A percentile compares a stretch with the other conserved stretches of the same genome.
Evolutionary conservation across 2,113 vertebrate genomes (phyloP).

Genomic region (Chaenogobius annularis): DNA sequence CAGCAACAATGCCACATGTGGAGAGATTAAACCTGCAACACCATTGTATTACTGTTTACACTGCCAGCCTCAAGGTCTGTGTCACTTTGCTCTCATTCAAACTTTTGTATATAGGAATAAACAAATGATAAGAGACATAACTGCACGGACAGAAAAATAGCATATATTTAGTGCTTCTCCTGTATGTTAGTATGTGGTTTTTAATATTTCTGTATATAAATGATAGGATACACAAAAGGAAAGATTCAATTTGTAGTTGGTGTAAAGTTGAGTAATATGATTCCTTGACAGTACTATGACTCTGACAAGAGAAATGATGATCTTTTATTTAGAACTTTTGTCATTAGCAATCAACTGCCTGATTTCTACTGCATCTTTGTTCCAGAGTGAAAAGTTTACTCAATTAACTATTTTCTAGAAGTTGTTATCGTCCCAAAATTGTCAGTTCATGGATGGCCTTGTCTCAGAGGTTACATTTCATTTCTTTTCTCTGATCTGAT

Average conservation of each 20-base stretch:
- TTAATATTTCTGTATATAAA: not conserved
- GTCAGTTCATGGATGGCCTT: not conserved
- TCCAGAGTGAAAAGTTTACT: constrained; percentile 5
- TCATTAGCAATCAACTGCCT: not conserved
- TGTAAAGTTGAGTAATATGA: not conserved
- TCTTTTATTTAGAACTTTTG: not conserved
- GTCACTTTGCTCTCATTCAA: constrained; percentile 7
- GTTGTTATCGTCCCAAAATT: not conserved
- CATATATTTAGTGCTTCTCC: not conserved
- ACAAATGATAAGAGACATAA: not conserved
- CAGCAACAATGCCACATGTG: constrained; percentile 55
- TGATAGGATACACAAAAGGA: not conserved
- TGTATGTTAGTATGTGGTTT: no score
- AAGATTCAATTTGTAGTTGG: not conserved
- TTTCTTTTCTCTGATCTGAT: constrained; percentile 22
- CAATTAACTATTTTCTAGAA: constrained; percentile 4
- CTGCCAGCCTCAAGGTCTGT: constrained; percentile 39
- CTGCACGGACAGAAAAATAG: not conserved
- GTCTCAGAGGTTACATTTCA: constrained; percentile 3
- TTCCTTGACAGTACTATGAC: not conserved
- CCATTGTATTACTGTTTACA: constrained; percentile 22
- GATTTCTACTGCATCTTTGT: not conserved
- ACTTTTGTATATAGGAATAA: constrained; percentile 3
- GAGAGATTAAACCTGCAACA: constrained; percentile 54
- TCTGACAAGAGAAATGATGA: no score